Conservation (phyloP, 2,797 vertebrate species). For the Coluber constrictor region DNA sequence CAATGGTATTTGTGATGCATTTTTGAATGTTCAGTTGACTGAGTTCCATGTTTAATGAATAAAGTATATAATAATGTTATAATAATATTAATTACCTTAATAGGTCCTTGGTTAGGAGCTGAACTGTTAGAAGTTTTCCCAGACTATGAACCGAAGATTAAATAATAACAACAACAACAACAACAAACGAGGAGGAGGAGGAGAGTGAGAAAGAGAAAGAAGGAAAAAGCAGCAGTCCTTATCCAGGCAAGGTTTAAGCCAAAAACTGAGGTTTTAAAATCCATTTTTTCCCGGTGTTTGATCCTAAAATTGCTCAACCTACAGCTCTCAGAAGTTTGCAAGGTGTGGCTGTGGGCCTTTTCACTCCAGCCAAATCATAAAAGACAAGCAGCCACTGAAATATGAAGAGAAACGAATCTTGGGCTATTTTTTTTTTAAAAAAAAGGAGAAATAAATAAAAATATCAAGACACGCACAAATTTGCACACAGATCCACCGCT, state of each 20-base stretch:
- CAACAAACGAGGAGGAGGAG: rapidly evolving
- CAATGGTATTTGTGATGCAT: too few species aligned
- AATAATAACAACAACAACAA: too few species aligned
- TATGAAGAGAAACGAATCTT: neutral
- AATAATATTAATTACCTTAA: too few species aligned
- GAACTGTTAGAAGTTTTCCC: too few species aligned
- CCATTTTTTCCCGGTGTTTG: neutral
- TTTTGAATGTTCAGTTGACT: too few species aligned
- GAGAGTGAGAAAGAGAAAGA: neutral
- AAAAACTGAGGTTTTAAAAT: neutral
- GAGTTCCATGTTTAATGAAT: too few species aligned
- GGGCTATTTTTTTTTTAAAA: neutral
- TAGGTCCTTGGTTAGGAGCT: too few species aligned
- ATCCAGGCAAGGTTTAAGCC: neutral
- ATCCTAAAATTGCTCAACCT: neutral
- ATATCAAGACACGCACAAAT: neutral
- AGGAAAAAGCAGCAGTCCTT: neutral
- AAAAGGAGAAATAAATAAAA: neutral
- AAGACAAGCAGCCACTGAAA: neutral
- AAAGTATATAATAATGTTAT: too few species aligned
- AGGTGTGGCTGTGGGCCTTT: neutral
- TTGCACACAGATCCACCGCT: neutral
- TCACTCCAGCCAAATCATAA: neutral
- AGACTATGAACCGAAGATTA: too few species aligned
- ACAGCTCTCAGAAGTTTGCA: neutral